Conservation (phyloP, 1,140 invertebrate genomes). For the Hylyphantes graminicola region DNA sequence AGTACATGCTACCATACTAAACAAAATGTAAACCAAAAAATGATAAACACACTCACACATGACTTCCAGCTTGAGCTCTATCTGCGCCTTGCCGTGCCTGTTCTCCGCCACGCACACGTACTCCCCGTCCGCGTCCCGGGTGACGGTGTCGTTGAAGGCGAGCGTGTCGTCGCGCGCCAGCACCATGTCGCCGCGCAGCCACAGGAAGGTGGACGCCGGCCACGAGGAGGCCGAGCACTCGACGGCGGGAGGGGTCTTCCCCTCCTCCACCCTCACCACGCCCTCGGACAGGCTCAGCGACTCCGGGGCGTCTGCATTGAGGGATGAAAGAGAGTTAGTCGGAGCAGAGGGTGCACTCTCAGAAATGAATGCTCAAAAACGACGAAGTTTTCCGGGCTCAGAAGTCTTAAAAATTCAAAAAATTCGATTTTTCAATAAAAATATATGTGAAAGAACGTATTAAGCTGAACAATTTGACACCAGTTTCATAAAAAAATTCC, state of each 20-base stretch:
- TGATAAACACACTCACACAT: slow-evolving; percentile 84
- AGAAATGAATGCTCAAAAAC: too few relatives aligned
- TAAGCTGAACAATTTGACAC: too few relatives aligned
- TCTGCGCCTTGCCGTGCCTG: slow-evolving; percentile 77
- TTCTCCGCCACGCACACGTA: slow-evolving; percentile 83
- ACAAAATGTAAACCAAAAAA: too few relatives aligned
- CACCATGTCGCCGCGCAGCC: slow-evolving; percentile 67
- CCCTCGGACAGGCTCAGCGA: slow-evolving; percentile 80
- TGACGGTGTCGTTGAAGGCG: slow-evolving; percentile 72
- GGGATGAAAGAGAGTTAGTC: background rate
- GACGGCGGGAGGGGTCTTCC: slow-evolving; percentile 79
- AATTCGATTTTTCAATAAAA: too few relatives aligned
- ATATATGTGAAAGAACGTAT: too few relatives aligned
- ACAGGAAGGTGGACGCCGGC: slow-evolving; percentile 77
- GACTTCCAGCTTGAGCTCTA: slow-evolving; percentile 78
- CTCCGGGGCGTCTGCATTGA: slow-evolving; percentile 83
- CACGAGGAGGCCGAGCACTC: slow-evolving; percentile 80
- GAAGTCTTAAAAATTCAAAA: too few relatives aligned
- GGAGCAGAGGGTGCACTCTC: too few relatives aligned
- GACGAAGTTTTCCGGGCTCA: too few relatives aligned
- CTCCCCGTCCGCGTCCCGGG: slow-evolving; percentile 75
- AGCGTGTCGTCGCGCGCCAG: slow-evolving; percentile 57
- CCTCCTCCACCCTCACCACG: slow-evolving; percentile 80
- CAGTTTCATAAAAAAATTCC: too few relatives aligned
- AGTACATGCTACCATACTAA: too few relatives aligned